Evolutionary conservation across 2,888 invertebrate species (phyloP).

Genomic region (Agonopterix heracliana): DNA sequence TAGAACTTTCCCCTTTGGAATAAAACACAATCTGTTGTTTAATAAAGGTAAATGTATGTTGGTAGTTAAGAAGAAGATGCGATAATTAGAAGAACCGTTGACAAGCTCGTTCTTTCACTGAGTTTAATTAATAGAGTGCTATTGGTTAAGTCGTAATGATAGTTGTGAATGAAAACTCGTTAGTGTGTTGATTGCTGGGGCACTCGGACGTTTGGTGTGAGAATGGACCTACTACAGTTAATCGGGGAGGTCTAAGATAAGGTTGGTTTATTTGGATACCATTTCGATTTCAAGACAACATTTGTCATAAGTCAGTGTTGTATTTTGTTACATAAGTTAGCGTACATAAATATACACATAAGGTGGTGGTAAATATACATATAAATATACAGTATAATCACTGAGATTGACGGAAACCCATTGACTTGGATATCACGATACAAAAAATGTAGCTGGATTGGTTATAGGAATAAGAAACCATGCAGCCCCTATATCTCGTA

Average conservation of each 20-base stretch:
- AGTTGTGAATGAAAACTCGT: conserved; percentile 31
- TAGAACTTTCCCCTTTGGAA: conserved; percentile 1
- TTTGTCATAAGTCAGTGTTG: too few species aligned
- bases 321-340: too few species aligned
- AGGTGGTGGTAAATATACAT: too few species aligned
- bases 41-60: conserved; percentile 9
- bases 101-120: conserved; percentile 30
- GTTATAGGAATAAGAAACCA: too few species aligned
- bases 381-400: too few species aligned
- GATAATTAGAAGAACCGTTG: conserved; percentile 46
- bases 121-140: conserved; percentile 18
- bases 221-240: not conserved
- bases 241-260: conserved; percentile 3
- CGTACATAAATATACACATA: too few species aligned
- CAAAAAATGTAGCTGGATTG: too few species aligned
- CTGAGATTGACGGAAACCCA: too few species aligned
- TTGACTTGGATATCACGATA: too few species aligned
- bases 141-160: conserved; percentile 23
- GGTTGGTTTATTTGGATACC: not conserved
- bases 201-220: conserved; percentile 1
- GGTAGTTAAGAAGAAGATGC: conserved; percentile 27
- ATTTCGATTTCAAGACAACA: too few species aligned
- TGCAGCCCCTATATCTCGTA: too few species aligned
- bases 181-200: conserved; percentile 9
- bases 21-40: not conserved